Conservation (phyloP, 2,113 vertebrate genomes). For the Piprites chloris region DNA sequence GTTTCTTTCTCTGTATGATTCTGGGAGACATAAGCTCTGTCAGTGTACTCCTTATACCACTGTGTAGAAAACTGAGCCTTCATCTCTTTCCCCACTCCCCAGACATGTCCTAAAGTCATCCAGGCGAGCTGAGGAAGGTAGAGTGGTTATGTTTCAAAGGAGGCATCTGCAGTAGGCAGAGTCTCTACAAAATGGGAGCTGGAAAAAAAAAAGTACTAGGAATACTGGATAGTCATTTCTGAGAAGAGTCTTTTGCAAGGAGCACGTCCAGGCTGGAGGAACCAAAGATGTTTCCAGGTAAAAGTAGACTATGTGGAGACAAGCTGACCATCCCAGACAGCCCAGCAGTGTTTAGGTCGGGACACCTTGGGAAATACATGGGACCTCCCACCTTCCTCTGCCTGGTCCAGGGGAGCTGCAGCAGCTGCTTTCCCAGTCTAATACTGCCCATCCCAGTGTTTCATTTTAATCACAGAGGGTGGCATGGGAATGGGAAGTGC, state of each 20-base stretch:
- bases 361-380: not conserved
- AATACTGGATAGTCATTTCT: rapidly evolving
- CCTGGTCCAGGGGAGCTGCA: not conserved
- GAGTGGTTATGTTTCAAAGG: not conserved
- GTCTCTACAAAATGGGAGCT: not conserved
- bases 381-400: not conserved
- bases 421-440: not conserved
- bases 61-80: not conserved
- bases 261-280: not conserved
- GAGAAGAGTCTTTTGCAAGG: not conserved
- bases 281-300: not conserved
- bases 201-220: not conserved
- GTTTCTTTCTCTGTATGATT: not conserved
- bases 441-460: not conserved
- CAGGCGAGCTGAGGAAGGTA: not conserved
- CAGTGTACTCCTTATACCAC: not conserved
- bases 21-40: not conserved
- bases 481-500: not conserved
- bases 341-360: not conserved
- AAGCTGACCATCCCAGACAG: not conserved
- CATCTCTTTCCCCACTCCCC: not conserved
- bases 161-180: not conserved
- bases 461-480: not conserved
- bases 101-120: not conserved
- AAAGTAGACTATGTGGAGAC: not conserved